phyloP scores from a whole-genome alignment of 1,140 invertebrate species.

The Pentalonia nigronervosa region DNA sequence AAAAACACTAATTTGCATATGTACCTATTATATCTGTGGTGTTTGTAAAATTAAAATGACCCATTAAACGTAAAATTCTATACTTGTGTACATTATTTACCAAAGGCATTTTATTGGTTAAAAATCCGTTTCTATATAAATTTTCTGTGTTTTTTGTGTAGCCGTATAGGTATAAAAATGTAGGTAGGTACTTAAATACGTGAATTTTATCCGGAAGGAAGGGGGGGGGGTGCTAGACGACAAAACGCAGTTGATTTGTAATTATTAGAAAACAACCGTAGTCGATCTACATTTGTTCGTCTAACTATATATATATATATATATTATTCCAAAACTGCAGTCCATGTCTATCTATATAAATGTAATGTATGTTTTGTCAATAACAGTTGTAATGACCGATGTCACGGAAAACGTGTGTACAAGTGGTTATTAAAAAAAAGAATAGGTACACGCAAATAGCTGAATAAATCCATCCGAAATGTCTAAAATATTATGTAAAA shows the following conservation, averaged over 20 bases:
- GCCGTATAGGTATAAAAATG: too few species aligned
- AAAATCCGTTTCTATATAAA: background rate
- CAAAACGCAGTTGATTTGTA: background rate
- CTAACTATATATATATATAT: too few species aligned
- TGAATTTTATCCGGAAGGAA: too few species aligned
- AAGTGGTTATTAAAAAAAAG: constrained; percentile 8
- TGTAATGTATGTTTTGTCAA: background rate
- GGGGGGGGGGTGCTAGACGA: fast-evolving
- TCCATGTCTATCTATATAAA: background rate
- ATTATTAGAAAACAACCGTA: background rate
- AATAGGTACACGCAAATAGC: constrained; percentile 1
- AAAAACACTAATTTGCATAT: background rate
- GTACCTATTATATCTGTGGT: background rate
- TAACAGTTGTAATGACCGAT: background rate
- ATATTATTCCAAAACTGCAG: background rate
- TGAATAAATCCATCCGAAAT: constrained; percentile 17
- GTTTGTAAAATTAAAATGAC: background rate
- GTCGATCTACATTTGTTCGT: background rate
- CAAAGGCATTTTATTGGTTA: background rate
- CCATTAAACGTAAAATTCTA: background rate
- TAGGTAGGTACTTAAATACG: too few species aligned
- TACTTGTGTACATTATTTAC: too few species aligned
- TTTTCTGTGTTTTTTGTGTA: too few species aligned
- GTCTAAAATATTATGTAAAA: constrained; percentile 51
- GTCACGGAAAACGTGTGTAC: background rate